Conservation (phyloP, 2,888 invertebrate species). For the Morpho deidamia region DNA sequence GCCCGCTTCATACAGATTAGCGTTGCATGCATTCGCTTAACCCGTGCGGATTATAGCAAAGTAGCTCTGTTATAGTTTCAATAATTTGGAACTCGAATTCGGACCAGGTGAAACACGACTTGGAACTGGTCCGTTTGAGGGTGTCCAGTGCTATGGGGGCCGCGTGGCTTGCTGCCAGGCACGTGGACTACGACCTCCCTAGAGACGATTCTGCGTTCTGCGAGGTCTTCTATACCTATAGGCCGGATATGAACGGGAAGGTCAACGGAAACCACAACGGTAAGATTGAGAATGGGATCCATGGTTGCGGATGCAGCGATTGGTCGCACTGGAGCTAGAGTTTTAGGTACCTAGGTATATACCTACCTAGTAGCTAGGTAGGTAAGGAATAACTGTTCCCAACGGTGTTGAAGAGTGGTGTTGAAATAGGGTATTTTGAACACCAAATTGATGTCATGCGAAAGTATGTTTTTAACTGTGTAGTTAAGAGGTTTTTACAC, state of each 20-base stretch:
- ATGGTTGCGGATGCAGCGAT: slow-evolving; percentile 37
- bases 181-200: slow-evolving; percentile 80
- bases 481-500: no score
- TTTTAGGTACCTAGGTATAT: background rate
- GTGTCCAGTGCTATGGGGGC: slow-evolving; percentile 91
- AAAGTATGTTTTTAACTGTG: no score
- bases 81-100: no score
- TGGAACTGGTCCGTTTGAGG: slow-evolving; percentile 82
- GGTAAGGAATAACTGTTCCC: no score
- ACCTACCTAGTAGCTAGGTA: no score
- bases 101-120: slow-evolving; percentile 55
- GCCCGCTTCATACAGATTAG: no score
- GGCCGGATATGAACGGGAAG: slow-evolving; percentile 34
- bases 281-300: slow-evolving; percentile 17
- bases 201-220: slow-evolving; percentile 85
- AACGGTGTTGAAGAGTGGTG: no score
- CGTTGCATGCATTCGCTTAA: no score
- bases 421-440: no score
- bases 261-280: slow-evolving; percentile 25
- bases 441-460: no score
- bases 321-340: slow-evolving; percentile 40
- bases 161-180: slow-evolving; percentile 89
- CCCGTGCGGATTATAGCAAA: no score
- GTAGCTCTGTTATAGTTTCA: no score
- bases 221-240: slow-evolving; percentile 81